phyloP scores from a whole-genome alignment of 2,113 vertebrate species.

The Amblyopsis rosae region DNA sequence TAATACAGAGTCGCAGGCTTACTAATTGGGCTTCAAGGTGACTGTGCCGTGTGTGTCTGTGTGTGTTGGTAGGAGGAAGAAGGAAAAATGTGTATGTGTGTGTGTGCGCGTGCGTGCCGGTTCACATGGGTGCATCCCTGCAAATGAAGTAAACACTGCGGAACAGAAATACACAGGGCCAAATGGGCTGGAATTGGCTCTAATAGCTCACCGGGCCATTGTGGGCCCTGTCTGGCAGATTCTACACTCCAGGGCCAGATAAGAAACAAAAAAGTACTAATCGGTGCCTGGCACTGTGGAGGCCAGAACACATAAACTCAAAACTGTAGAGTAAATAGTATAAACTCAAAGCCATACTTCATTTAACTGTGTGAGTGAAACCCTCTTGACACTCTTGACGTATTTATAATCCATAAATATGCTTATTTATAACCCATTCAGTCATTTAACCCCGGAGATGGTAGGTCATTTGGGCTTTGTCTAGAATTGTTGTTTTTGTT shows the following conservation, averaged over 20 bases:
- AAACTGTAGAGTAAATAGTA: conserved; percentile 13
- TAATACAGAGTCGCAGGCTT: conserved; percentile 60
- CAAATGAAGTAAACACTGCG: conserved; percentile 66
- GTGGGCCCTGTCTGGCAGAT: conserved; percentile 46
- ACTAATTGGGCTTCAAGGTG: conserved; percentile 76
- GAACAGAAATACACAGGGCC: conserved; percentile 60
- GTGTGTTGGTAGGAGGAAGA: background rate
- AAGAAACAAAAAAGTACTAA: conserved; percentile 40
- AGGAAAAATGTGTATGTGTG: conserved; percentile 4
- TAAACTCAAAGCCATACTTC: background rate
- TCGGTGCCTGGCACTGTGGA: conserved; percentile 18
- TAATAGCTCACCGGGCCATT: conserved; percentile 54
- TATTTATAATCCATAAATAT: too few species aligned
- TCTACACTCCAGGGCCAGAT: conserved; percentile 33
- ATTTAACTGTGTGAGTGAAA: background rate
- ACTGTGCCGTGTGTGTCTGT: conserved; percentile 42
- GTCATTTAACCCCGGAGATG: background rate
- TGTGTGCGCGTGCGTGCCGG: background rate
- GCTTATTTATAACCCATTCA: too few species aligned
- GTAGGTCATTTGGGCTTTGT: background rate
- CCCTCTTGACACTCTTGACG: background rate
- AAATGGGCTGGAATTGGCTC: conserved; percentile 69
- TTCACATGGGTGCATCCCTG: conserved; percentile 34
- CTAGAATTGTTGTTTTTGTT: background rate
- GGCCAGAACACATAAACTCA: conserved; percentile 18